A percentile compares a stretch with the other conserved stretches of the same genome.
phyloP scores from a whole-genome alignment of 2,888 invertebrate species.

The Agriopis leucophaearia region DNA sequence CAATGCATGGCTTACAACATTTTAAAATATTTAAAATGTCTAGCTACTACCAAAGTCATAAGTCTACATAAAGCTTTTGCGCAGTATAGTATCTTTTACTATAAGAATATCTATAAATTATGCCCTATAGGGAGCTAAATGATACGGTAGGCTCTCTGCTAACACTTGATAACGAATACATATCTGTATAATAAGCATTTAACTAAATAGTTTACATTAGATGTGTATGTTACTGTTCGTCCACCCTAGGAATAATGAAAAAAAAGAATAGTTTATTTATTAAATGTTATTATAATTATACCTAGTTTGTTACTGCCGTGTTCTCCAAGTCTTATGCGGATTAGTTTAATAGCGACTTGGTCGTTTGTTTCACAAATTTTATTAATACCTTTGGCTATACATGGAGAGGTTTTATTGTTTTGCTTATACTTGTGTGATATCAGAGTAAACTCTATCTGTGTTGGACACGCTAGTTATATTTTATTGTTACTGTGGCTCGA shows the following conservation, averaged over 20 bases:
- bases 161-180: slow-evolving; percentile 15
- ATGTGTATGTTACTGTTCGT: slow-evolving; percentile 11
- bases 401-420: slow-evolving; percentile 13
- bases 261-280: too few species aligned
- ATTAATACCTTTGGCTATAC: slow-evolving; percentile 5
- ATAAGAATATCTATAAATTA: background rate
- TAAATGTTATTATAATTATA: slow-evolving; percentile 8
- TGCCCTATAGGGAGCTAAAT: background rate
- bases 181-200: slow-evolving; percentile 21
- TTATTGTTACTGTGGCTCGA: background rate
- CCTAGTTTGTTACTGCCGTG: slow-evolving; percentile 50
- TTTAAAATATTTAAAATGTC: too few species aligned
- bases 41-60: too few species aligned
- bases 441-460: slow-evolving; percentile 16
- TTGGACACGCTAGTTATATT: slow-evolving; percentile 37
- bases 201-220: background rate
- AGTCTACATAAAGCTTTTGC: background rate
- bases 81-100: background rate
- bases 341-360: slow-evolving; percentile 49
- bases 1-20: too few species aligned
- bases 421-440: slow-evolving; percentile 24
- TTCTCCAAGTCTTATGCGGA: slow-evolving; percentile 54
- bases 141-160: background rate
- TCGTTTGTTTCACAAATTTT: slow-evolving; percentile 36
- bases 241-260: slow-evolving; percentile 8